phyloP scores from a whole-genome alignment of 2,113 vertebrate species.

The Bagarius yarrelli region DNA sequence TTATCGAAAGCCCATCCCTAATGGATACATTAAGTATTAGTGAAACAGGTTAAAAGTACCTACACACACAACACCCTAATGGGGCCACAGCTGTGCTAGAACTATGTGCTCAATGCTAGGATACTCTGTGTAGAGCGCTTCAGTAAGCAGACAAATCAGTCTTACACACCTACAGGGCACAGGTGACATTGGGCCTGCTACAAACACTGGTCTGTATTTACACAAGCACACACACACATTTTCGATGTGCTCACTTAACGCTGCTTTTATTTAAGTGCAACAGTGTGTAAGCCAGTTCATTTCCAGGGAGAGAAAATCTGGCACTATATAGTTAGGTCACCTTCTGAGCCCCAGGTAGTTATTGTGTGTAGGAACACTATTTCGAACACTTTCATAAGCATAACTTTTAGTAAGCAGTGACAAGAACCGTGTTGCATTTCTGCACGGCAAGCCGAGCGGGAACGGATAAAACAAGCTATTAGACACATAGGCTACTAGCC shows the following conservation, averaged over 20 bases:
- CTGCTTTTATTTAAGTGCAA: neutral
- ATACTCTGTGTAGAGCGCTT: neutral
- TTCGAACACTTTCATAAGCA: slow-evolving; percentile 3
- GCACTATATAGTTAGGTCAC: slow-evolving; percentile 19
- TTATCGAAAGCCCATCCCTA: neutral
- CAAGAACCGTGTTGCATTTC: neutral
- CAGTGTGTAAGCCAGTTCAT: neutral
- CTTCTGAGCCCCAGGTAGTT: slow-evolving; percentile 14
- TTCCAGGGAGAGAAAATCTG: slow-evolving; percentile 21
- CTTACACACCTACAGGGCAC: slow-evolving; percentile 23
- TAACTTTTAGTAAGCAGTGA: slow-evolving; percentile 28
- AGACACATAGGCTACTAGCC: neutral
- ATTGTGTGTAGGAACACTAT: slow-evolving; percentile 18
- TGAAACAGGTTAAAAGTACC: neutral
- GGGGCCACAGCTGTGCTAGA: slow-evolving; percentile 6
- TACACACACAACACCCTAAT: neutral
- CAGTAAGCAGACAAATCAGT: slow-evolving; percentile 17
- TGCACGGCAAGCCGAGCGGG: neutral
- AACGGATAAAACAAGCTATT: neutral
- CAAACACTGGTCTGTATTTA: slow-evolving; percentile 27
- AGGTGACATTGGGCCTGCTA: slow-evolving; percentile 25
- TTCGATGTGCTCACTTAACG: neutral
- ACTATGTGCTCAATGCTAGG: neutral
- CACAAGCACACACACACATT: slow-evolving; percentile 17
- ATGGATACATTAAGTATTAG: neutral